Evolutionary conservation across 2,888 invertebrate genomes (phyloP).

Genomic region (Lymantria monacha): DNA sequence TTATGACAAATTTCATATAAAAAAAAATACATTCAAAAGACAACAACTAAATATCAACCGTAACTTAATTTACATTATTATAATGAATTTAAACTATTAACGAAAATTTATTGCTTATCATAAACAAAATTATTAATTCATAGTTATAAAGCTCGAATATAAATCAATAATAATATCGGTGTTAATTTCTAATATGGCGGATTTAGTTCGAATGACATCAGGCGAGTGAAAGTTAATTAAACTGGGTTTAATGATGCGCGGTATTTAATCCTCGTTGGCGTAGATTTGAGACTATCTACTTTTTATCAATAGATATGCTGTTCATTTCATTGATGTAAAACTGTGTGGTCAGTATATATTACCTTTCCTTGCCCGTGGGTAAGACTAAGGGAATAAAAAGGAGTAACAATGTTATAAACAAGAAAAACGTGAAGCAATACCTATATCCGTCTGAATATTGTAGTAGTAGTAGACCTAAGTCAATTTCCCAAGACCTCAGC

Average conservation of each 20-base stretch:
- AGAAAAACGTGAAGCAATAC: too few species aligned
- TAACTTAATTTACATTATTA: constrained; percentile 10
- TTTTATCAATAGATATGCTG: too few species aligned
- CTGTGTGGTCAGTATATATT: too few species aligned
- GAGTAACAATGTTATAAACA: too few species aligned
- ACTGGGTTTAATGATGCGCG: constrained; percentile 43
- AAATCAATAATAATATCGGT: constrained; percentile 26
- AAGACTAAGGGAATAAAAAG: too few species aligned
- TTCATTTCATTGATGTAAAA: too few species aligned
- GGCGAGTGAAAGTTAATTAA: constrained; percentile 68
- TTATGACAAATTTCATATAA: constrained; percentile 9
- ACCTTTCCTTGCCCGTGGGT: too few species aligned
- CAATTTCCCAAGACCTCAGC: too few species aligned
- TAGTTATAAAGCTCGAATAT: constrained; percentile 15
- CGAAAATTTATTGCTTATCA: constrained; percentile 20
- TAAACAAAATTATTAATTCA: constrained; percentile 28
- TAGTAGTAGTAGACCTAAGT: too few species aligned
- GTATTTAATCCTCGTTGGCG: constrained; percentile 14
- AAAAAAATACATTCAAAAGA: constrained; percentile 9
- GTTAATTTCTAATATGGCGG: constrained; percentile 15
- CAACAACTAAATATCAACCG: constrained; percentile 4
- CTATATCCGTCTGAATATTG: too few species aligned
- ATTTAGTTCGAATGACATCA: constrained; percentile 56
- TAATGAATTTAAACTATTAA: constrained; percentile 13
- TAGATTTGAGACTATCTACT: too few species aligned